phyloP scores from a whole-genome alignment of 2,888 invertebrate species.

The Drosophila greeni region DNA sequence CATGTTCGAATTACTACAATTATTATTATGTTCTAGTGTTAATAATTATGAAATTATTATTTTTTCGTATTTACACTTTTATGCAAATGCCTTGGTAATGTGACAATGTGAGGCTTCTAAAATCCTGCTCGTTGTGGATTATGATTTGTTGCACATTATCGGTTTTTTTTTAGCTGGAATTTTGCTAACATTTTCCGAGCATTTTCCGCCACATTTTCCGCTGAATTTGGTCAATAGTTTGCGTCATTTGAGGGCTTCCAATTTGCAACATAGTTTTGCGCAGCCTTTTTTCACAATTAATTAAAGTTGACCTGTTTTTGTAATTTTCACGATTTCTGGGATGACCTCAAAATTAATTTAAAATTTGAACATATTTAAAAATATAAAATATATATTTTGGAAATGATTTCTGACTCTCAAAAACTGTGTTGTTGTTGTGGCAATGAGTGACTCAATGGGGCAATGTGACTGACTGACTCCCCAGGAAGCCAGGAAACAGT shows the following conservation, averaged over 20 bases:
- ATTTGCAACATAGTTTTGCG: slow-evolving; percentile 3
- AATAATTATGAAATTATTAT: slow-evolving; percentile 34
- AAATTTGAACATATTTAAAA: background rate
- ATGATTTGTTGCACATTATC: slow-evolving; percentile 29
- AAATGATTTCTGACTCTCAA: background rate
- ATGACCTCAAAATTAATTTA: slow-evolving; percentile 14
- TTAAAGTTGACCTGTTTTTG: slow-evolving; percentile 5
- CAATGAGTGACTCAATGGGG: slow-evolving; percentile 2
- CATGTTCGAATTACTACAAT: background rate
- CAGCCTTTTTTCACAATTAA: background rate
- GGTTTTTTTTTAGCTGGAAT: too few relatives aligned
- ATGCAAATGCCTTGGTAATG: slow-evolving; percentile 30
- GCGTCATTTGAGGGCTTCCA: slow-evolving; percentile 17
- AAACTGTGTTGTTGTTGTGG: background rate
- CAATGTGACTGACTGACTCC: background rate
- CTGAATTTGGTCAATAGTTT: slow-evolving; percentile 31
- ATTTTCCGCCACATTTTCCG: slow-evolving; percentile 27
- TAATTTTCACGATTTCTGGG: background rate
- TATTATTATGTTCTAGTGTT: slow-evolving; percentile 3
- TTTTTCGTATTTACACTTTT: slow-evolving; percentile 22
- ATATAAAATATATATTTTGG: background rate
- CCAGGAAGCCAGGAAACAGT: background rate
- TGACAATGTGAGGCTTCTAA: slow-evolving; percentile 26
- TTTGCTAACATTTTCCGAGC: slow-evolving; percentile 10
- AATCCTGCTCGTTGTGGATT: background rate